Evolutionary conservation across 2,797 vertebrate genomes (phyloP).

Genomic region (Tiaroga cobitis): DNA sequence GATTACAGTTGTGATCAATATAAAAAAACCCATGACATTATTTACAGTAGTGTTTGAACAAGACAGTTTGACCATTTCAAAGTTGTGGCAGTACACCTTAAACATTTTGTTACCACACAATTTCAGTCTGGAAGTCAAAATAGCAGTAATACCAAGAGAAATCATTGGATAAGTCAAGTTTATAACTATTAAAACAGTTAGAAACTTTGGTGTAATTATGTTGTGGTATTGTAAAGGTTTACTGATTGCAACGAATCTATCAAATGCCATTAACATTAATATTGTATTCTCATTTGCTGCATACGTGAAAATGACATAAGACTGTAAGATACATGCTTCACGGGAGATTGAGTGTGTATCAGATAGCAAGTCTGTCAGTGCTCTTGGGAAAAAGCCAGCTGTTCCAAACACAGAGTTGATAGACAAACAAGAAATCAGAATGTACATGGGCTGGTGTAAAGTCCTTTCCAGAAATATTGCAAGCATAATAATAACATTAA

Average conservation of each 20-base stretch:
- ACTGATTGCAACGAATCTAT: constrained; percentile 54
- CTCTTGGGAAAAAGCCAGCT: constrained; percentile 45
- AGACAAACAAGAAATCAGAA: constrained; percentile 56
- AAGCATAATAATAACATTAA: constrained; percentile 48
- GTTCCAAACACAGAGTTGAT: constrained; percentile 52
- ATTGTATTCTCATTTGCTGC: constrained; percentile 53
- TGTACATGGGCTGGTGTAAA: constrained; percentile 59
- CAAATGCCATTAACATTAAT: constrained; percentile 59
- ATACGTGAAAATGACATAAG: constrained; percentile 53
- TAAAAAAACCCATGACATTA: constrained; percentile 38
- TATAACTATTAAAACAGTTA: constrained; percentile 36
- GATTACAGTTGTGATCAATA: constrained; percentile 41
- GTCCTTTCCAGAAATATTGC: constrained; percentile 38
- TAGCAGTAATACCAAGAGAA: constrained; percentile 35
- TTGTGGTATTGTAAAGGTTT: constrained; percentile 55
- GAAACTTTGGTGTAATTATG: constrained; percentile 48
- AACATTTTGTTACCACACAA: constrained; percentile 47
- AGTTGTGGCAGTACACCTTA: constrained; percentile 57
- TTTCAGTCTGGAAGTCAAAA: constrained; percentile 44
- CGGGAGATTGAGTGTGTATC: constrained; percentile 47
- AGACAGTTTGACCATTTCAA: constrained; percentile 46
- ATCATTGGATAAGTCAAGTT: constrained; percentile 48
- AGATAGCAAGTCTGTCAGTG: constrained; percentile 4
- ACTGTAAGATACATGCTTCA: constrained; percentile 47
- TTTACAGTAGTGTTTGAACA: constrained; percentile 39